Percentiles rank a stretch among this genome's conserved stretches.
phyloP scores from a whole-genome alignment of 2,113 vertebrate genomes.

The Gallinago jamesoni region DNA sequence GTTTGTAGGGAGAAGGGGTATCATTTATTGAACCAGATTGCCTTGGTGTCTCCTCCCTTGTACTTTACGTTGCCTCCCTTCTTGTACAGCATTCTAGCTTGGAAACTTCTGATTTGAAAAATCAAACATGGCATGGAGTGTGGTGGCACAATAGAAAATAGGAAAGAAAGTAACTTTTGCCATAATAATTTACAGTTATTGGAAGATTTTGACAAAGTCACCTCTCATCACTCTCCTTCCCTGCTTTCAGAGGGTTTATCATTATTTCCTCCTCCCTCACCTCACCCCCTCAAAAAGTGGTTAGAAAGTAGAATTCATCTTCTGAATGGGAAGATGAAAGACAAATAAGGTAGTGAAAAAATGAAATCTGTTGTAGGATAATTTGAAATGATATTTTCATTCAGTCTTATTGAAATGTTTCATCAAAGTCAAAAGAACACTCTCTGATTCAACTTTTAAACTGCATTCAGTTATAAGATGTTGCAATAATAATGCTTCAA shows the following conservation, averaged over 20 bases:
- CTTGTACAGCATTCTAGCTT: background rate
- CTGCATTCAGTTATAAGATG: background rate
- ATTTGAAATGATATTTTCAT: background rate
- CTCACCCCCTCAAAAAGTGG: background rate
- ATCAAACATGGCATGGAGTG: background rate
- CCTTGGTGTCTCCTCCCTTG: background rate
- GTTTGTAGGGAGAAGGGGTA: background rate
- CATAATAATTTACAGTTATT: background rate
- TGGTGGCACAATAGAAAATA: background rate
- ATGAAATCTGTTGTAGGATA: background rate
- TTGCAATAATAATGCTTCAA: background rate
- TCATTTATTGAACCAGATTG: background rate
- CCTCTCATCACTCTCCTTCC: background rate
- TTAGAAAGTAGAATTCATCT: background rate
- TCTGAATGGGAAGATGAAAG: background rate
- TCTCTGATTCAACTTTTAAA: background rate
- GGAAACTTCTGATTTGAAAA: background rate
- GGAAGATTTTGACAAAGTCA: background rate
- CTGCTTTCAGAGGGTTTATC: background rate
- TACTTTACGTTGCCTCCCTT: background rate
- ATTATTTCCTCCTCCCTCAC: background rate
- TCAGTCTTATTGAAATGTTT: background rate
- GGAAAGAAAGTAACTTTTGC: background rate
- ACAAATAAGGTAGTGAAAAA: background rate
- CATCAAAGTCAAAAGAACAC: background rate